Evolutionary conservation across 2,888 invertebrate genomes (phyloP).

Genomic region (Noctua janthe): DNA sequence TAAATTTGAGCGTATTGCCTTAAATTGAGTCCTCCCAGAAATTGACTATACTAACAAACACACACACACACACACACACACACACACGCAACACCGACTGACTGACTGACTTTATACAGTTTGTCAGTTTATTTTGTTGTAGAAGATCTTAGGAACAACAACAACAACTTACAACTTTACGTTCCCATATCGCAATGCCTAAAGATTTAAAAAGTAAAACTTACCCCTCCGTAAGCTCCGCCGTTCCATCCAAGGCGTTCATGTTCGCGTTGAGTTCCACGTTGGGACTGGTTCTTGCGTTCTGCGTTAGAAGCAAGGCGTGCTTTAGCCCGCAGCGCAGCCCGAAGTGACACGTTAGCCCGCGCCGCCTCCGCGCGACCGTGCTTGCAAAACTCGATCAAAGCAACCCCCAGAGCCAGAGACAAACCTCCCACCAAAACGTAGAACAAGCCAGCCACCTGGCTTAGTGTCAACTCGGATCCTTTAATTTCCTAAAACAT

Average conservation of each 20-base stretch:
- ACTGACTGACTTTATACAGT: no score
- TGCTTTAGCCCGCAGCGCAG: conserved; percentile 96
- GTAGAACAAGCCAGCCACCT: conserved; percentile 99
- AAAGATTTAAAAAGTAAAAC: conserved; percentile 46
- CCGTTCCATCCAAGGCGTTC: conserved; percentile 86
- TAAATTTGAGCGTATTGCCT: background rate
- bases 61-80: no score
- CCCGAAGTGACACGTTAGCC: conserved; percentile 95
- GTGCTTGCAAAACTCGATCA: conserved; percentile 98
- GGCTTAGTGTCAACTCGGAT: conserved; percentile 97
- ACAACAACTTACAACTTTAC: background rate
- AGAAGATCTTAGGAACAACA: no score
- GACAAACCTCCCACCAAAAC: conserved; percentile 98
- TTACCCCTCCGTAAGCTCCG: conserved; percentile 82
- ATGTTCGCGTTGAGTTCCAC: conserved; percentile 77
- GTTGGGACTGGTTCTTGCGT: conserved; percentile 71
- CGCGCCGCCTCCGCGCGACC: conserved; percentile 94
- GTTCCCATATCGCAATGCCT: background rate
- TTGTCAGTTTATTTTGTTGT: background rate
- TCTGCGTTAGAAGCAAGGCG: conserved; percentile 82
- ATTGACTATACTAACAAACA: no score
- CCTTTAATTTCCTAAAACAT: conserved; percentile 91
- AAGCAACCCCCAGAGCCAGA: conserved; percentile 96
- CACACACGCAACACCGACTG: no score
- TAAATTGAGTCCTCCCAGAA: background rate